A percentile compares a stretch with the other conserved stretches of the same genome.
Evolutionary conservation across 2,113 vertebrate species (phyloP).

Genomic region (Boleophthalmus pectinirostris): DNA sequence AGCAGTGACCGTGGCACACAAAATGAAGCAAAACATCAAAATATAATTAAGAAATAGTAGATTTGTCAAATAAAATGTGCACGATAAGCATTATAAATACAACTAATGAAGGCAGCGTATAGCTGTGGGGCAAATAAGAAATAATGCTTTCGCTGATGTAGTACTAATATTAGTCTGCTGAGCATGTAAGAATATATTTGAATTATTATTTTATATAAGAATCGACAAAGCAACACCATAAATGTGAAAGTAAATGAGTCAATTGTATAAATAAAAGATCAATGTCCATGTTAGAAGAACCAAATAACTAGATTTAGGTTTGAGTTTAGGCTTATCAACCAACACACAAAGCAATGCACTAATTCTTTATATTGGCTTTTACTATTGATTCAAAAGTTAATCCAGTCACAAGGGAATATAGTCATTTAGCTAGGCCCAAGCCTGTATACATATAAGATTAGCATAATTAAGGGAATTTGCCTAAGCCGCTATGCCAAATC

Average conservation of each 20-base stretch:
- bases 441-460: not conserved
- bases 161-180: too few relatives aligned
- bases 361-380: not conserved
- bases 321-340: too few relatives aligned
- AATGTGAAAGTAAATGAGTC: too few relatives aligned
- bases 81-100: slow-evolving; percentile 47
- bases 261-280: too few relatives aligned
- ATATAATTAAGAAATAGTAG: slow-evolving; percentile 16
- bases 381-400: not conserved
- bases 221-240: too few relatives aligned
- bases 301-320: too few relatives aligned
- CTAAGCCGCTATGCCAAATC: not conserved
- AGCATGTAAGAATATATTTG: too few relatives aligned
- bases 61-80: slow-evolving; percentile 36
- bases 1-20: slow-evolving; percentile 63
- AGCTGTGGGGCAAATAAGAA: not conserved
- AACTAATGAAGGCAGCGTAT: slow-evolving; percentile 43
- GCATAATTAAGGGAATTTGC: not conserved
- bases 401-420: not conserved
- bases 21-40: slow-evolving; percentile 63
- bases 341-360: not conserved
- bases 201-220: too few relatives aligned
- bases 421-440: not conserved
- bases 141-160: not conserved
- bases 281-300: too few relatives aligned